Evolutionary conservation across 2,113 vertebrate species (phyloP).

Genomic region (Bubo bubo): DNA sequence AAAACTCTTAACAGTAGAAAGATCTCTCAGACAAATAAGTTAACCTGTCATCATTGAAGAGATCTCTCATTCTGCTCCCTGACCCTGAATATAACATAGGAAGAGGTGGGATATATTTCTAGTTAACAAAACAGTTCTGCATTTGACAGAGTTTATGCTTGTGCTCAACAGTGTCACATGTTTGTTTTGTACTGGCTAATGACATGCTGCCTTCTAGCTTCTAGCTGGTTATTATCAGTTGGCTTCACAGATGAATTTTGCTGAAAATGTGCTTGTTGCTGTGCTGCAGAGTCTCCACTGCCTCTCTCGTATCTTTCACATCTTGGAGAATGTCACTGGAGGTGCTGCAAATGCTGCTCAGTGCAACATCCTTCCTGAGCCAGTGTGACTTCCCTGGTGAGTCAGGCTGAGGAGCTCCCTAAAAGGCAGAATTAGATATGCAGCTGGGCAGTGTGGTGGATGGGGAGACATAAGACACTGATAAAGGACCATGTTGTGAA

Average conservation of each 20-base stretch:
- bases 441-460: fast-evolving
- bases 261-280: background rate
- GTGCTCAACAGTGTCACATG: background rate
- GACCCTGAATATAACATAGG: background rate
- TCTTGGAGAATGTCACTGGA: background rate
- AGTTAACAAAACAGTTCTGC: background rate
- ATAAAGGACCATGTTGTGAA: background rate
- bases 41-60: background rate
- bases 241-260: background rate
- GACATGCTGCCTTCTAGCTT: background rate
- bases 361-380: fast-evolving
- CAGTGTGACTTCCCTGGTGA: fast-evolving
- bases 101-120: background rate
- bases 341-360: fast-evolving
- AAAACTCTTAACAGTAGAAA: background rate
- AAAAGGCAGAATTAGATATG: background rate
- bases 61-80: background rate
- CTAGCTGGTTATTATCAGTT: background rate
- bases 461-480: background rate
- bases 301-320: background rate
- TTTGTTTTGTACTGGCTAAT: background rate
- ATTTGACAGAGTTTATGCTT: background rate
- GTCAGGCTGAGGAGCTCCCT: background rate
- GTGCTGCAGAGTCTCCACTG: background rate
- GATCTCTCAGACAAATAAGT: background rate